Evolutionary conservation across 2,888 invertebrate species (phyloP).

Genomic region (Lithodes maja): DNA sequence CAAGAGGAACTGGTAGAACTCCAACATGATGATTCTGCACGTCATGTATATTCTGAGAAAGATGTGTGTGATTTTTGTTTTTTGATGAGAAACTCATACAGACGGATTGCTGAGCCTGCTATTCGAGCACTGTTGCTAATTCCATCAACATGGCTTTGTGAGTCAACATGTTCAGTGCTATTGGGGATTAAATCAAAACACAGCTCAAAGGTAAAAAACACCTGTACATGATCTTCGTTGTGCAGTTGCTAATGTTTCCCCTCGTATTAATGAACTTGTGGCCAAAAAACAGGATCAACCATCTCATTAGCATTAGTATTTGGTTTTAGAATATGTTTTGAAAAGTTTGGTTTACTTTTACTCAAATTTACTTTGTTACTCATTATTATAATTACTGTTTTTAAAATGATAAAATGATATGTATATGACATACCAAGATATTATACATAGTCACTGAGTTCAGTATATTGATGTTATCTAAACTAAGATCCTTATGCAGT

Average conservation of each 20-base stretch:
- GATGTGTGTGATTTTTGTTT: constrained; percentile 36
- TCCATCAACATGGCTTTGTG: constrained; percentile 30
- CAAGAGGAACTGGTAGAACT: constrained; percentile 46
- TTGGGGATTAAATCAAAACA: no score
- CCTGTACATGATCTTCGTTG: no score
- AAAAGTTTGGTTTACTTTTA: no score
- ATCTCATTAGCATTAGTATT: no score
- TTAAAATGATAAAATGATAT: no score
- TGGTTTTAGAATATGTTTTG: no score
- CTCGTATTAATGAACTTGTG: no score
- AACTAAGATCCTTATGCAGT: constrained; percentile 22
- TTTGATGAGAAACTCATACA: constrained; percentile 42
- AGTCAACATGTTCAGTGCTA: not conserved
- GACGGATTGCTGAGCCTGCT: constrained; percentile 32
- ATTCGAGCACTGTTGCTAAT: constrained; percentile 23
- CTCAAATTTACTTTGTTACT: no score
- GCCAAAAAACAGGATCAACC: no score
- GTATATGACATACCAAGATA: not conserved
- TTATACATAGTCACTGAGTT: not conserved
- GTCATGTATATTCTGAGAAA: constrained; percentile 32
- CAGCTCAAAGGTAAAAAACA: no score
- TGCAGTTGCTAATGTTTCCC: no score
- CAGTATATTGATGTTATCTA: constrained; percentile 9
- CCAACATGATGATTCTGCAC: constrained; percentile 41
- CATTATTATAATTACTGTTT: no score